These are phyloP conservation scores for Erpobdella octoculata DNA, from an alignment of 2,888 invertebrate genomes.

Conservation along the genomic window DNA sequence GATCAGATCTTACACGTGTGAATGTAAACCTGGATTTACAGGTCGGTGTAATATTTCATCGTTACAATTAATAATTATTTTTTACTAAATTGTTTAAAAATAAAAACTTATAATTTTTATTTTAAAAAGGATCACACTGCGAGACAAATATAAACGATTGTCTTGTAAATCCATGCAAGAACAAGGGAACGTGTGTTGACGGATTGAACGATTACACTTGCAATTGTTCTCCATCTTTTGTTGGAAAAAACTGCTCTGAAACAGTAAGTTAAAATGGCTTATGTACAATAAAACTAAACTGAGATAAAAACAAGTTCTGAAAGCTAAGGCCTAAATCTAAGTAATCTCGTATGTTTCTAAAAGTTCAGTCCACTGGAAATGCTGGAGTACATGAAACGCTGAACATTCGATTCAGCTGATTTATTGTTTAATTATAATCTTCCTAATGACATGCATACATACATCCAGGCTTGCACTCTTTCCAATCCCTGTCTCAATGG, in stretches of 20 bases:
- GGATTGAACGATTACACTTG: constrained; percentile 21
- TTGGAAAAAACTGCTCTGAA: constrained; percentile 27
- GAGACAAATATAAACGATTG: constrained; percentile 24
- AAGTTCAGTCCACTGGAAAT: no score
- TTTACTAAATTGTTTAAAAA: not conserved
- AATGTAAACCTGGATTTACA: constrained; percentile 37
- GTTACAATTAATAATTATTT: not conserved
- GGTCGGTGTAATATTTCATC: no score
- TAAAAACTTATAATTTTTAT: not conserved
- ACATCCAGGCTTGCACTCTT: constrained; percentile 17
- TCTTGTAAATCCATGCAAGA: constrained; percentile 6
- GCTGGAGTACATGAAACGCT: no score
- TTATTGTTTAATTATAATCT: no score
- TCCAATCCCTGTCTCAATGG: constrained; percentile 29
- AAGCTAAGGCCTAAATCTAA: no score
- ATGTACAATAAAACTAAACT: not conserved
- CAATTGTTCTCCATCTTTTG: constrained; percentile 17
- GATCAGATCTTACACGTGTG: constrained; percentile 37
- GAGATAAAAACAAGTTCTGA: not conserved
- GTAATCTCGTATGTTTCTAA: no score
- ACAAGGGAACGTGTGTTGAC: constrained; percentile 10
- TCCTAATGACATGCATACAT: no score
- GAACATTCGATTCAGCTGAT: no score
- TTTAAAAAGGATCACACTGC: not conserved
- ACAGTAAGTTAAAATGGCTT: not conserved